Conservation (phyloP, 2,113 vertebrate species). For the Neogobius melanostomus region DNA sequence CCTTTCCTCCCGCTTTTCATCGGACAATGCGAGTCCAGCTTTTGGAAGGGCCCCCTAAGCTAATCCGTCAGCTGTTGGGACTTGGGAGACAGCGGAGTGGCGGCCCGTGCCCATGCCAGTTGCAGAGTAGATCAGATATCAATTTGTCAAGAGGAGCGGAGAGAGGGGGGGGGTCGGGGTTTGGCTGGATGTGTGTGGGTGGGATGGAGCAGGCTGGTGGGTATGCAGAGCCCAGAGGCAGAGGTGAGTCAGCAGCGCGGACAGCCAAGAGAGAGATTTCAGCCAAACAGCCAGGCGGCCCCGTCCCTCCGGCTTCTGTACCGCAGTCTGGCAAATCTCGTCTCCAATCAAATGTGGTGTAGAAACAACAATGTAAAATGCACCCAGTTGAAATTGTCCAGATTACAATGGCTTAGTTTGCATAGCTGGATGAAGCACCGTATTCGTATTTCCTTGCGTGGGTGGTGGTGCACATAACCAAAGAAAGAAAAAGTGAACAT, state of each 20-base stretch:
- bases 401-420: too few relatives aligned
- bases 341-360: too few relatives aligned
- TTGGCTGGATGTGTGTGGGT: conserved; percentile 2
- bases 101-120: conserved; percentile 40
- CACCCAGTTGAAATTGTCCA: too few relatives aligned
- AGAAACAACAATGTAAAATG: too few relatives aligned
- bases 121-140: conserved; percentile 61
- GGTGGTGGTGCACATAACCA: too few relatives aligned
- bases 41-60: conserved; percentile 18
- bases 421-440: too few relatives aligned
- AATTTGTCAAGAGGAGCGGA: conserved; percentile 53
- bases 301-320: conserved; percentile 26
- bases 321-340: conserved; percentile 26
- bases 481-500: too few relatives aligned
- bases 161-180: conserved; percentile 13
- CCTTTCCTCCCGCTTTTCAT: conserved; percentile 25
- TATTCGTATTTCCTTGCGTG: too few relatives aligned
- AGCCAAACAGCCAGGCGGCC: conserved; percentile 20
- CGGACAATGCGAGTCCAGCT: conserved; percentile 53
- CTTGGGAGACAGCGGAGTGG: conserved; percentile 54
- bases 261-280: conserved; percentile 33
- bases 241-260: conserved; percentile 59
- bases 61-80: conserved; percentile 67
- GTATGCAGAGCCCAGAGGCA: conserved; percentile 31
- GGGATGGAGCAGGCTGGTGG: conserved; percentile 6